Percentiles rank a stretch among this genome's conserved stretches.
Conservation (phyloP, 2,113 vertebrate genomes). For the Cricetomys ansorgei region DNA sequence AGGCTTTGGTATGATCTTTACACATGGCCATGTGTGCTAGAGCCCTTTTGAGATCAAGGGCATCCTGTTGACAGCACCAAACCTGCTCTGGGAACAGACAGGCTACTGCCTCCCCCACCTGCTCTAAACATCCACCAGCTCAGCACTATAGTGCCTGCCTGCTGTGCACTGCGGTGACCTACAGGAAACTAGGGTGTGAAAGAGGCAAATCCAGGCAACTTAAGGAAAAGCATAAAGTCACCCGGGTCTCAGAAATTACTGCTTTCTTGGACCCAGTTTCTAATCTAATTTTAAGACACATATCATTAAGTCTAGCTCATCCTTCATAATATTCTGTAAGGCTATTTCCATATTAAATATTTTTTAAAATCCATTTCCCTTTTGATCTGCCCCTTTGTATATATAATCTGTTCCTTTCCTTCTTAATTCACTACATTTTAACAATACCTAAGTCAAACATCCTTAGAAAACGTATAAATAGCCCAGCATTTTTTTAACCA, state of each 20-base stretch:
- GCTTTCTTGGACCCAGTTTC: conserved; percentile 16
- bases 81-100: neutral
- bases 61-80: neutral
- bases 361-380: conserved; percentile 27
- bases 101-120: neutral
- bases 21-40: rapidly evolving
- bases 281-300: neutral
- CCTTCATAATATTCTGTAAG: neutral
- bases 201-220: neutral
- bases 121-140: neutral
- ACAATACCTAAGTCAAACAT: conserved; percentile 25
- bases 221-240: neutral
- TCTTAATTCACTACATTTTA: conserved; percentile 51
- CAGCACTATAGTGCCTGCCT: neutral
- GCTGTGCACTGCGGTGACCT: rapidly evolving
- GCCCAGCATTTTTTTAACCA: neutral
- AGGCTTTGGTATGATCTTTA: neutral
- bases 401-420: neutral
- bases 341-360: conserved; percentile 43
- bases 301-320: conserved; percentile 12
- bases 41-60: neutral
- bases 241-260: neutral
- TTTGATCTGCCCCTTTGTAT: conserved; percentile 6
- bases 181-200: neutral
- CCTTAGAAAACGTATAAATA: conserved; percentile 11